Base-by-base conservation (phyloP, 2,888 invertebrate genomes). In the Stratiomys singularior region DNA sequence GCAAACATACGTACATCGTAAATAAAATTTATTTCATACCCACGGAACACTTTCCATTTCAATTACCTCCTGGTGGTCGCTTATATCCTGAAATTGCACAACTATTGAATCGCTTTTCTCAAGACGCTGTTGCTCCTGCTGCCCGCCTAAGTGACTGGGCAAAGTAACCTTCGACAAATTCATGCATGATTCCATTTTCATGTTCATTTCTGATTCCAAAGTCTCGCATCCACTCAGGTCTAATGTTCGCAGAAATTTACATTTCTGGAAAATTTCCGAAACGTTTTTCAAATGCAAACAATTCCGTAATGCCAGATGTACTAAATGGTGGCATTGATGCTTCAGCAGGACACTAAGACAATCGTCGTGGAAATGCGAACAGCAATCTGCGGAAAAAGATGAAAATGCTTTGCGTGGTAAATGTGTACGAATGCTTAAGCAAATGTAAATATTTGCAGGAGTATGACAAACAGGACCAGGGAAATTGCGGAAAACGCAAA, bases 151-250 rank as follows among this genome's bases (percentile, higher is more conserved):
- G n/a, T 71, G 71, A 15, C 52, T 71, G 13, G 71, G 71, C 25
- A 71, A 18, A 13, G 27, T 71, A n/a, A 52, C 47, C 23, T 71
- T 23, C 25, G 27, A 47, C 25, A 71, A n/a, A 71, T 71, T 71
- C 47, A 52, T 47, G 15, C 47, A 52, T 23, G 52, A 47, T 15
- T 71, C 25, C 46, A 52, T 25, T 3, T 52, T 71, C 1, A 63
- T 46, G 15, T 52, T 71, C 13, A 63, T 76, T 63, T 64, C 64
- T 13, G 46, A 25, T 47, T 63, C 47, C 27, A 76, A 25, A n/a
- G 21, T 76, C 28, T 76, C 47, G 64, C 76, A 76, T 1, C 76
- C 76, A 46, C 64, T 63, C 15, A 76, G 47, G 63, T 76, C 63
- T 46, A 76, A 47, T 15, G 47, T 64, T 46, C 64, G 23, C 15